Evolutionary conservation across 2,113 vertebrate genomes (phyloP).

Genomic region (Dinomys branickii): DNA sequence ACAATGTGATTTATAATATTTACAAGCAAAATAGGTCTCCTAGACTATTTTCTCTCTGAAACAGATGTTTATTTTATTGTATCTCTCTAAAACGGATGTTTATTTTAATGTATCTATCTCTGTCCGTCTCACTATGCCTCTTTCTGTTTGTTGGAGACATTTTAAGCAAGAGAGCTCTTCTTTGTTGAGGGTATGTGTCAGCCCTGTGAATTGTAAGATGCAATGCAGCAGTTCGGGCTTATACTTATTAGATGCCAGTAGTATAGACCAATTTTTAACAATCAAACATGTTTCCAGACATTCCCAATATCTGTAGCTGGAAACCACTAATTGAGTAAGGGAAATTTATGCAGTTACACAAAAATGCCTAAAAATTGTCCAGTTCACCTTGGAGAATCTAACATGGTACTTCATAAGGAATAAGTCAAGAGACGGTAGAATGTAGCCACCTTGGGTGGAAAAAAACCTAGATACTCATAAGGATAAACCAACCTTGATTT

Average conservation of each 20-base stretch:
- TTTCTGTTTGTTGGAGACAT: not conserved
- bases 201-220: accelerated
- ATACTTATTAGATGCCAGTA: not conserved
- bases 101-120: not conserved
- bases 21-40: not conserved
- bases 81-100: too few species aligned
- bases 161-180: not conserved
- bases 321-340: not conserved
- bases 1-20: not conserved
- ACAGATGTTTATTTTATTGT: too few species aligned
- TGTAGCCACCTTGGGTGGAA: not conserved
- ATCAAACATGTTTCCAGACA: not conserved
- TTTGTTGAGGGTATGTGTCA: not conserved
- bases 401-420: not conserved
- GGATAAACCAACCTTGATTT: not conserved
- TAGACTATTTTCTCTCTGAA: not conserved
- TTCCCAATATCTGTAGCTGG: not conserved
- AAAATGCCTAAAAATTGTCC: not conserved
- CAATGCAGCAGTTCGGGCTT: not conserved
- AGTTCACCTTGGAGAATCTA: not conserved
- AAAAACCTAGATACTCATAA: not conserved
- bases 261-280: not conserved
- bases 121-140: not conserved
- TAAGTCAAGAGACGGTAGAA: not conserved
- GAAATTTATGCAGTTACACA: not conserved